Evolutionary conservation across 1,140 invertebrate species (phyloP).

Genomic region (Drosophila baimaii): DNA sequence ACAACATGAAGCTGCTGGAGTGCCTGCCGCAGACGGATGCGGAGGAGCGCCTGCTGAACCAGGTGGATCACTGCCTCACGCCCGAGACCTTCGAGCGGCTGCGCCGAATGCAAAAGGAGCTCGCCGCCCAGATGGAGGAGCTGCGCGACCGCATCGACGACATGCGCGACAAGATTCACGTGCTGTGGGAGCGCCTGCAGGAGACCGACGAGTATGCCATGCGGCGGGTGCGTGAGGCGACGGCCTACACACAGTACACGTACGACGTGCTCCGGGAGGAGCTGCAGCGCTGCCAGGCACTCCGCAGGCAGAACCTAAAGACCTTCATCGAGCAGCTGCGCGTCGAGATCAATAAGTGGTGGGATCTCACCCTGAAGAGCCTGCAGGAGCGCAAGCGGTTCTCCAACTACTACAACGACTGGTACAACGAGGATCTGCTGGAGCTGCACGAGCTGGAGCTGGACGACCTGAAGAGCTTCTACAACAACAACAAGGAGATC

Average conservation of each 20-base stretch:
- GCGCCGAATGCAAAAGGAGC: constrained; percentile 38
- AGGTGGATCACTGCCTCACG: constrained; percentile 60
- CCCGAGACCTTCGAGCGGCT: constrained; percentile 51
- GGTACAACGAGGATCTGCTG: constrained; percentile 90
- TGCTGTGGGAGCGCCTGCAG: constrained; percentile 87
- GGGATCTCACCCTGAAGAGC: constrained; percentile 89
- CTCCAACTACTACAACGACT: constrained; percentile 86
- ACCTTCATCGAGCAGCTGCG: constrained; percentile 89
- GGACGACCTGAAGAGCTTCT: constrained; percentile 88
- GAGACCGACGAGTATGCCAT: constrained; percentile 53
- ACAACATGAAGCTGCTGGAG: constrained; percentile 53
- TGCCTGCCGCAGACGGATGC: constrained; percentile 47
- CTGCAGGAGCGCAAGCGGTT: constrained; percentile 87
- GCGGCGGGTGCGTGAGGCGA: constrained; percentile 34
- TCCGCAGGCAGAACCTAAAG: constrained; percentile 88
- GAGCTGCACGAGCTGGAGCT: constrained; percentile 90
- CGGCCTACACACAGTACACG: constrained; percentile 83
- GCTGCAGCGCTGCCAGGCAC: constrained; percentile 87
- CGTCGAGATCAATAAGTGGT: constrained; percentile 88
- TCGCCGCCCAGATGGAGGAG: constrained; percentile 67
- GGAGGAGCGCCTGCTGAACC: constrained; percentile 62
- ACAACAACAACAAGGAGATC: constrained; percentile 88
- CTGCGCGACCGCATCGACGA: constrained; percentile 84
- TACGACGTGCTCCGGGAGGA: constrained; percentile 86
- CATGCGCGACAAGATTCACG: constrained; percentile 85